Evolutionary conservation across 2,797 vertebrate genomes (phyloP).

Genomic region (Falco berigora): DNA sequence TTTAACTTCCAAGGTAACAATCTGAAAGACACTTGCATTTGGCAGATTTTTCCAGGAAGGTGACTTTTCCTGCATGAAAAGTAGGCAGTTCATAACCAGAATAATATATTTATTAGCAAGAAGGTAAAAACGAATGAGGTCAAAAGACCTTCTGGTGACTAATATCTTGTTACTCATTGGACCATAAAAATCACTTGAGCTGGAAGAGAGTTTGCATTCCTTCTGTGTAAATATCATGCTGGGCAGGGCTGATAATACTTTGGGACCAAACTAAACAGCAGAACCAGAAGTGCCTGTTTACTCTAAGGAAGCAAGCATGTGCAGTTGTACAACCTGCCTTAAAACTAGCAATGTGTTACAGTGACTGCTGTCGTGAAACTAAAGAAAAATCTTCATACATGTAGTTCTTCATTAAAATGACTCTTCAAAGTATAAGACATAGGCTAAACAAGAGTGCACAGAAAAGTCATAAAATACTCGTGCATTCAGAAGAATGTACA

Average conservation of each 20-base stretch:
- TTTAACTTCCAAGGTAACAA: neutral
- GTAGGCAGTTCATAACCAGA: neutral
- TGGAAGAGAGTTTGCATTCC: neutral
- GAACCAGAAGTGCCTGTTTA: conserved; percentile 5
- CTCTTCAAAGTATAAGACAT: neutral
- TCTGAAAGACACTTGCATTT: neutral
- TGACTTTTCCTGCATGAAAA: neutral
- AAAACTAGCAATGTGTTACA: neutral
- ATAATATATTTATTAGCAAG: neutral
- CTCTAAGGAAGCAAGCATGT: conserved; percentile 6
- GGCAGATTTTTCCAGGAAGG: neutral
- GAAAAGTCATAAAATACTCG: neutral
- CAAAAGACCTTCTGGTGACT: neutral
- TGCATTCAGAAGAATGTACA: neutral
- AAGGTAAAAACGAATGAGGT: neutral
- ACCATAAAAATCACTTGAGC: conserved; percentile 29
- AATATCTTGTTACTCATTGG: neutral
- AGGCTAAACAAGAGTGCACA: neutral
- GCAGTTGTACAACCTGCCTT: neutral
- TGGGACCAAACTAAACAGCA: conserved; percentile 8
- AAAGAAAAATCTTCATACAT: neutral
- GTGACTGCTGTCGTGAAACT: neutral
- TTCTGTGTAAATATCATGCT: conserved; percentile 20
- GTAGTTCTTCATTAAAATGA: neutral
- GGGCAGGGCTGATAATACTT: neutral